Evolutionary conservation across 2,797 vertebrate species (phyloP), one percentile per base, ranked within the genome.

Genomic region (Anas flavirostris): DNA sequence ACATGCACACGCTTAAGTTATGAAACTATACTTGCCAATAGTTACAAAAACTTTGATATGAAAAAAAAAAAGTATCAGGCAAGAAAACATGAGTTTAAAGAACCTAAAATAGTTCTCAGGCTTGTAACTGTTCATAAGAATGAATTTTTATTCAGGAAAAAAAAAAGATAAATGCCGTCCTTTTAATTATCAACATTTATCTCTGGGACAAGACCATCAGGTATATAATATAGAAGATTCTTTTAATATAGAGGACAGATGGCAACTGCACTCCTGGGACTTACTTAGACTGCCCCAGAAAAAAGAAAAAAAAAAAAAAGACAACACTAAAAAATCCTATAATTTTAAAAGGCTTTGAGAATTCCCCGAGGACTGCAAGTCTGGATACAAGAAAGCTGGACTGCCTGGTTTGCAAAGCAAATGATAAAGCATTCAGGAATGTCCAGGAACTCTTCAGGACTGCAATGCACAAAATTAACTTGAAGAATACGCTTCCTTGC

Each of bases 121-220:
- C 90, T 89, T 33, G 4, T n/a, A 80, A 82, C 26, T 76, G 21
- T 58, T 80, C 44, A 9, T 31, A 82, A 77, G 50, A 88, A 77
- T 83, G 22, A 84, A 74, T 85, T 92, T 96, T 95, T 66, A 86
- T 95, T 93, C 90, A 82, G 53, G 95, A 96, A 50, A 52, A 52
- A 52, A 87, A 97, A 97, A 97, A 94, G 94, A 97, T 95, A 98
- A 98, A 97, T 84, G 63, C 82, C 95, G 86, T 94, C 96, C 96
- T 97, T 95, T 97, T 98, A 98, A 98, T 98, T 98, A 98, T 97
- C 96, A 95, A 96, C 97, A 98, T 98, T 97, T 97, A 98, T 98
- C 97, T 98, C 97, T 79, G 93, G 97, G 97, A 98, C 97, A 97
- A 97, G 97, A 97, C 97, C 97, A 98, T 98, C 97, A 98, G 96